Percentiles rank a stretch among this genome's conserved stretches.
Conservation (phyloP, 2,797 vertebrate genomes). For the Garrulus glandarius region DNA sequence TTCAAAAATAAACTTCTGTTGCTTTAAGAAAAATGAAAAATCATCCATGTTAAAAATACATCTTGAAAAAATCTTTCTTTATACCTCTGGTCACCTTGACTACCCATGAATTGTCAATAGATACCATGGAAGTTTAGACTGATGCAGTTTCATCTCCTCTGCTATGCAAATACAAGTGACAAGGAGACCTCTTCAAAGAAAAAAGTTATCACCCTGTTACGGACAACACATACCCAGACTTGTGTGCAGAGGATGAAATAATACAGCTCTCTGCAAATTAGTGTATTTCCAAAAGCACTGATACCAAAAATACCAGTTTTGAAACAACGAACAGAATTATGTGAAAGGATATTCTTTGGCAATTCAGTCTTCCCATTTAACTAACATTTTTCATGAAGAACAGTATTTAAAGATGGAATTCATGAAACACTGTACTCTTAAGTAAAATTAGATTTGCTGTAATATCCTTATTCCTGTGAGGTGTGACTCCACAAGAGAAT, state of each 20-base stretch:
- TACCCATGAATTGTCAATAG: neutral
- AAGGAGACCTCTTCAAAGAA: neutral
- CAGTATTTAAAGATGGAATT: neutral
- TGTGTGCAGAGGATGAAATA: neutral
- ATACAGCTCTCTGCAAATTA: neutral
- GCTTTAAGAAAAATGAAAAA: neutral
- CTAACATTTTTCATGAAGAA: neutral
- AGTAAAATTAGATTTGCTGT: neutral
- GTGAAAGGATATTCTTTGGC: neutral
- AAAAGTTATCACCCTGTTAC: neutral
- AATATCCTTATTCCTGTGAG: neutral
- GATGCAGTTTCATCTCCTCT: neutral
- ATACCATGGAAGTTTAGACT: neutral
- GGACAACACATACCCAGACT: neutral
- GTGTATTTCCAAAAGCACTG: accelerated
- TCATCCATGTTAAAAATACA: neutral
- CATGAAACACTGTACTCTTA: neutral
- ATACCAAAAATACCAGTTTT: neutral
- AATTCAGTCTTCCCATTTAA: neutral
- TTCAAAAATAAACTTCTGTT: neutral
- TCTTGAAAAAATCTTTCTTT: neutral
- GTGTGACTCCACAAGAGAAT: neutral
- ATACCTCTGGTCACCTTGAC: neutral
- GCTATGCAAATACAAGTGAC: neutral
- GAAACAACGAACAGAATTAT: neutral